Base-by-base conservation (phyloP, 2,797 vertebrate genomes). In the Cuniculus paca region DNA sequence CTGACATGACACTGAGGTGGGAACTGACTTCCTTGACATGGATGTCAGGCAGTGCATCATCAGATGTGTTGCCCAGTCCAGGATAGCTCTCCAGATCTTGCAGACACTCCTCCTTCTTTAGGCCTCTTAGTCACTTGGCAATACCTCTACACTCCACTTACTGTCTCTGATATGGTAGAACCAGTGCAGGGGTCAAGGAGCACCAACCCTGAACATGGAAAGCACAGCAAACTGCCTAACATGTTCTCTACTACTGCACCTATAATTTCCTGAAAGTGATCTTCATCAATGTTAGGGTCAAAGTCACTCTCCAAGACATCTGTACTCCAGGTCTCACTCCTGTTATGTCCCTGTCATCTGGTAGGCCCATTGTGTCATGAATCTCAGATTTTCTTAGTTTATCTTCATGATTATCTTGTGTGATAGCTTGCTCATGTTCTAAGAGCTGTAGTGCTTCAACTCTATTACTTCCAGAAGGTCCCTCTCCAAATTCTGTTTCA, bases 51-150 rank as follows among this genome's bases (percentile, higher is more conserved):
- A n/a, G 99, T 0, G 99, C 99, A 98, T 99, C 99, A 93, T 99
- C 99, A 0, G 99, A 99, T 0, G 99, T 99, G 96, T 99, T 99
- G 5, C 99, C 99, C 79, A 99, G 99, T 6, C 99, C 99, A 0
- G 99, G 99, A 97, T 99, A 99, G 98, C 99, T 99, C 98, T 99
- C 99, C 97, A 99, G 98, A 88, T 99, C 99, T 90, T 99, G 99
- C 6, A 99, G 99, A 1, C 99, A 99, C 74, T 99, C 99, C 97
- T 99, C 99, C 98, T 99, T 99, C 96, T 99, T 99, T 97, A 99
- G 98, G 99, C 99, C 98, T 99, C 99, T 99, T 99, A 99, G 98
- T 99, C 99, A 88, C 99, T 99, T 45, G 99, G 99, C 74, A 99
- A 98, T 68, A 99, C 99, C 98, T 99, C 99, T 97, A 99, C 99